Conservation (phyloP, 2,797 vertebrate species). For the Epinephelus coioides region DNA sequence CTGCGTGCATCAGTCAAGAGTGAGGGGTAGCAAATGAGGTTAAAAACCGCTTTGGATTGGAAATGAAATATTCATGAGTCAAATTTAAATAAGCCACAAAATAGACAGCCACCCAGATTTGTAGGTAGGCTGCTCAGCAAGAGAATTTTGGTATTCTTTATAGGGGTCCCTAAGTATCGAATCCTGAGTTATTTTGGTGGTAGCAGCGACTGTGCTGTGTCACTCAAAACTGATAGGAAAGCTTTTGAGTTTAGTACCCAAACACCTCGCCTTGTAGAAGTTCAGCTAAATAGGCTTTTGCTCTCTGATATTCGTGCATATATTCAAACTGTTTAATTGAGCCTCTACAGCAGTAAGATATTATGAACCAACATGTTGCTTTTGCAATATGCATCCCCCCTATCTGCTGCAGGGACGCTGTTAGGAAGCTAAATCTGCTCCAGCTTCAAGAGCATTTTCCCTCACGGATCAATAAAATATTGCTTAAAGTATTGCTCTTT, state of each 20-base stretch:
- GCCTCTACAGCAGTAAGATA: constrained; percentile 19
- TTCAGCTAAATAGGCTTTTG: constrained; percentile 52
- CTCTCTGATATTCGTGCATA: constrained; percentile 26
- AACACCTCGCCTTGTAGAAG: constrained; percentile 17
- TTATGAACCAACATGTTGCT: constrained; percentile 13
- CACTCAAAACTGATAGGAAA: constrained; percentile 56
- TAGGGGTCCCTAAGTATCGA: constrained; percentile 61
- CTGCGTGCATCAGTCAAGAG: constrained; percentile 56
- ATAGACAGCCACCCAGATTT: constrained; percentile 74
- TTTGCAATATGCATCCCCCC: neutral
- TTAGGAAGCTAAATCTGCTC: constrained; percentile 24
- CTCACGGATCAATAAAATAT: constrained; percentile 23
- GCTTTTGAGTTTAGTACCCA: constrained; percentile 49
- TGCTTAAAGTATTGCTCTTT: constrained; percentile 23
- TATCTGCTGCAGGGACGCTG: constrained; percentile 18
- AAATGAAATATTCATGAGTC: constrained; percentile 84
- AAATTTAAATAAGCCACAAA: constrained; percentile 83
- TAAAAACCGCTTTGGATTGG: constrained; percentile 78
- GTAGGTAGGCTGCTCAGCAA: constrained; percentile 66
- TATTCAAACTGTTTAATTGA: constrained; percentile 39
- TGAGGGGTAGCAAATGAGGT: constrained; percentile 67
- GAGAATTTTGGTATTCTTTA: constrained; percentile 70
- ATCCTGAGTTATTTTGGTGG: constrained; percentile 68
- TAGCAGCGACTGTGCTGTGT: constrained; percentile 42
- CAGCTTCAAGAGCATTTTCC: constrained; percentile 4